Base-by-base conservation (phyloP, 1,140 invertebrate species). In the Brachionus calyciflorus region DNA sequence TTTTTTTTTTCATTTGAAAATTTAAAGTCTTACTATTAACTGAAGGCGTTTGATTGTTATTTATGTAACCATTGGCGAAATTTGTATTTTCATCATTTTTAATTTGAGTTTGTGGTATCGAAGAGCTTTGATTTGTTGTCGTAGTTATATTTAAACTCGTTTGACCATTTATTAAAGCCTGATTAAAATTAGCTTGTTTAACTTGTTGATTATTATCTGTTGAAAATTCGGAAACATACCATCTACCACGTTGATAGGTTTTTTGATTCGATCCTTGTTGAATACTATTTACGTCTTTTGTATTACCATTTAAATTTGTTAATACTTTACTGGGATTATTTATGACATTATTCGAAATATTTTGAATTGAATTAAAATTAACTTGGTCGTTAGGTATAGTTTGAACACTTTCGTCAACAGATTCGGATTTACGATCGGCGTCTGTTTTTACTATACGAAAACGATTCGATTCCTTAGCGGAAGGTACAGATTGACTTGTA, bases 381-480 rank as follows among this genome's bases (percentile, higher is more conserved):
- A 14, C 10, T 12, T 41, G 41, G 2, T 46, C 65, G 40, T 19
- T 30, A 28, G 33, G 21, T 46, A 46, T 10, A n/a, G 9, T 17
- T 49, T 49, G 69, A 19, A 3, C 24, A 73, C 17, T 14, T 46
- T 73, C 46, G 28, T 55, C 69, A 28, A 17, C 17, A 19, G 49
- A 30, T 10, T 55, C 60, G 9, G n/a, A 17, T 55, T 55, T 49
- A 19, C 69, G 26, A 55, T 73, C 69, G 12, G 69, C 28, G 30
- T 73, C 69, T 24, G 69, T 73, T 30, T 73, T 73, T 19, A 73
- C 49, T 17, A 73, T 73, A n/a, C 49, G 24, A 55, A 73, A 73
- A 33, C 69, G 69, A 24, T 55, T 73, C 4, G 46, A 51, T 12
- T 73, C 69, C 28, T 73, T 73, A 10, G 17, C 12, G 1, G 44